Evolutionary conservation across 2,888 invertebrate genomes (phyloP).

Genomic region (Cactoblastis cactorum): DNA sequence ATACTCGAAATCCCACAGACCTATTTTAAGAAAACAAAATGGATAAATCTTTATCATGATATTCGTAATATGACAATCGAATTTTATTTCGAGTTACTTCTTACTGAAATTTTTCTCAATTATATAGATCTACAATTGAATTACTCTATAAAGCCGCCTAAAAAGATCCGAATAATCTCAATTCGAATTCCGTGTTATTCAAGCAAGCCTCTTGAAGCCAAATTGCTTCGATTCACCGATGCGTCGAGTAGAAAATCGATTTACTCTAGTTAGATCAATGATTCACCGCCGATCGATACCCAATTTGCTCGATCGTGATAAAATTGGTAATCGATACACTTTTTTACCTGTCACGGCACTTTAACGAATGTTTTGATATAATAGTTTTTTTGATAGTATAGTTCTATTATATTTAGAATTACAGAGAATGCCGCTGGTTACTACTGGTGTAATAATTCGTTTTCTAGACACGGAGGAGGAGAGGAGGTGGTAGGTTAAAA

Average conservation of each 20-base stretch:
- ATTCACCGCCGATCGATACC: slow-evolving; percentile 45
- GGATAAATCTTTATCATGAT: too few species aligned
- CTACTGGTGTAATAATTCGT: neutral
- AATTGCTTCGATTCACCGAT: slow-evolving; percentile 31
- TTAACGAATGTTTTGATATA: slow-evolving; percentile 7
- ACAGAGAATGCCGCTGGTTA: neutral
- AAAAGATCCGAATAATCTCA: neutral
- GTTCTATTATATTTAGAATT: neutral
- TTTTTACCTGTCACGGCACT: neutral
- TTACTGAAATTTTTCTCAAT: neutral
- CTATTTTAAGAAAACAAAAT: too few species aligned
- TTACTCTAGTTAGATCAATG: slow-evolving; percentile 53
- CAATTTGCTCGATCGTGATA: slow-evolving; percentile 41
- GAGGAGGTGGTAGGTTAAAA: too few species aligned
- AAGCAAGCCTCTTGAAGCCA: slow-evolving; percentile 20
- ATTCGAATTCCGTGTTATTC: slow-evolving; percentile 13
- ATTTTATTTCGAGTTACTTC: too few species aligned
- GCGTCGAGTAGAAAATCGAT: slow-evolving; percentile 51
- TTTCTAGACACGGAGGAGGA: too few species aligned
- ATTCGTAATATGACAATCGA: too few species aligned
- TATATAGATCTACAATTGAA: neutral
- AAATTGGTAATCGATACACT: slow-evolving; percentile 5
- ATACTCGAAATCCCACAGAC: too few species aligned
- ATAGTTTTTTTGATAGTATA: neutral
- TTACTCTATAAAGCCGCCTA: neutral